Evolutionary conservation across 2,797 vertebrate genomes (phyloP).

Genomic region (Thalassophryne amazonica): DNA sequence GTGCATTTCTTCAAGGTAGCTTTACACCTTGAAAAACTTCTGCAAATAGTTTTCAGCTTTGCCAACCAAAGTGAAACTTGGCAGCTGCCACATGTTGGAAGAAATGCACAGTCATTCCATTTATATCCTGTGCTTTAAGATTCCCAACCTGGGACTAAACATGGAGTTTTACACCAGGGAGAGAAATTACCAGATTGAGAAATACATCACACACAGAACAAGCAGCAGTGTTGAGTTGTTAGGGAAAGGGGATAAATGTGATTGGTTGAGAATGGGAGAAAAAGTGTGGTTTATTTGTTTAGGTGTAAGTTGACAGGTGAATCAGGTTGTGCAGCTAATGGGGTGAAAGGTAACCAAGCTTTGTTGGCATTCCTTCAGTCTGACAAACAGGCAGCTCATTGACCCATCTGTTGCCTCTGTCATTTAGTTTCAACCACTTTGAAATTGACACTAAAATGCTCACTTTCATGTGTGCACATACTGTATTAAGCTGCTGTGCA

Average conservation of each 20-base stretch:
- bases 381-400: slow-evolving; percentile 53
- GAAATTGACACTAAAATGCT: slow-evolving; percentile 7
- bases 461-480: slow-evolving; percentile 15
- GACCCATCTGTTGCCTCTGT: slow-evolving; percentile 48
- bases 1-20: not conserved
- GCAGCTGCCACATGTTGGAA: slow-evolving; percentile 5
- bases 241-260: not conserved
- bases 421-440: slow-evolving; percentile 17
- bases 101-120: slow-evolving; percentile 27
- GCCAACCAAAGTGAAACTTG: slow-evolving; percentile 5
- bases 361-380: slow-evolving; percentile 41
- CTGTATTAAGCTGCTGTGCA: not conserved
- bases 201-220: too few species aligned
- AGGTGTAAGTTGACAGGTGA: slow-evolving; percentile 53
- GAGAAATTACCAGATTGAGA: slow-evolving; percentile 22
- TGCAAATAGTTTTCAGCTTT: slow-evolving; percentile 13
- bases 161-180: slow-evolving; percentile 12
- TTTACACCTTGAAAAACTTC: slow-evolving; percentile 9
- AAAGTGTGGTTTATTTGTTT: slow-evolving; percentile 6
- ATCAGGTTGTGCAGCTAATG: slow-evolving; percentile 67
- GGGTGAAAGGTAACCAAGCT: slow-evolving; percentile 35
- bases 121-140: slow-evolving; percentile 18
- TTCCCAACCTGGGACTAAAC: slow-evolving; percentile 22
- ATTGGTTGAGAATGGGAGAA: not conserved
- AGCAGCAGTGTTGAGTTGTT: not conserved